These are phyloP conservation scores for Coturnix japonica DNA, from an alignment of 2,113 vertebrate genomes.

Conservation along the genomic window DNA sequence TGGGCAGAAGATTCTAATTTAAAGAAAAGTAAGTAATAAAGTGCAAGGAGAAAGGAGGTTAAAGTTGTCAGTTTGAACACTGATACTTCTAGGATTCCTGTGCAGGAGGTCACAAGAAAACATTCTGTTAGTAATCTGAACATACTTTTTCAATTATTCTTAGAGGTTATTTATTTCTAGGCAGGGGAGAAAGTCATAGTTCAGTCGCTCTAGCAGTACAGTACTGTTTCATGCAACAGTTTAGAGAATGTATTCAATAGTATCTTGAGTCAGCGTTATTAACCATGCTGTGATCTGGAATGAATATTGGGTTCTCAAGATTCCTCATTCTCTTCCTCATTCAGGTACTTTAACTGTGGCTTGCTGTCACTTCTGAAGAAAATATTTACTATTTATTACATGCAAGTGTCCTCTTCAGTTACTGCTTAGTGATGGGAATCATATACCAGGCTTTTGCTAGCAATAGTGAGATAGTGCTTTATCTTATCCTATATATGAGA, in stretches of 20 bases:
- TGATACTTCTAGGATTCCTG: not conserved
- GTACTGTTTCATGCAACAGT: not conserved
- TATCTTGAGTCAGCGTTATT: not conserved
- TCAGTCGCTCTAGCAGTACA: not conserved
- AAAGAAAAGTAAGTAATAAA: not conserved
- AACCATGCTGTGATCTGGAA: not conserved
- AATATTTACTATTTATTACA: not conserved
- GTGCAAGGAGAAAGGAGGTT: accelerated
- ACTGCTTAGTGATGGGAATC: not conserved
- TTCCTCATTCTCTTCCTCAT: not conserved
- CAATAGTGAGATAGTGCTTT: not conserved
- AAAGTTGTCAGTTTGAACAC: not conserved
- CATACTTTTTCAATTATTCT: not conserved
- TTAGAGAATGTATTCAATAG: not conserved
- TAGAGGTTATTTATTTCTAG: not conserved
- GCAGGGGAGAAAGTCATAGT: not conserved
- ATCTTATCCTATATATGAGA: not conserved
- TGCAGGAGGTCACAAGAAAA: not conserved
- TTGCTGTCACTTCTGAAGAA: not conserved
- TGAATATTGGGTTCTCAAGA: not conserved
- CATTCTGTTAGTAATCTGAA: not conserved
- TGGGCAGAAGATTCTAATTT: not conserved
- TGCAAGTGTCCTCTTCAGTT: not conserved
- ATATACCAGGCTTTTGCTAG: not conserved
- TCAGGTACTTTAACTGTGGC: not conserved